Evolutionary conservation across 2,113 vertebrate genomes (phyloP).

Genomic region (Electrona antarctica): DNA sequence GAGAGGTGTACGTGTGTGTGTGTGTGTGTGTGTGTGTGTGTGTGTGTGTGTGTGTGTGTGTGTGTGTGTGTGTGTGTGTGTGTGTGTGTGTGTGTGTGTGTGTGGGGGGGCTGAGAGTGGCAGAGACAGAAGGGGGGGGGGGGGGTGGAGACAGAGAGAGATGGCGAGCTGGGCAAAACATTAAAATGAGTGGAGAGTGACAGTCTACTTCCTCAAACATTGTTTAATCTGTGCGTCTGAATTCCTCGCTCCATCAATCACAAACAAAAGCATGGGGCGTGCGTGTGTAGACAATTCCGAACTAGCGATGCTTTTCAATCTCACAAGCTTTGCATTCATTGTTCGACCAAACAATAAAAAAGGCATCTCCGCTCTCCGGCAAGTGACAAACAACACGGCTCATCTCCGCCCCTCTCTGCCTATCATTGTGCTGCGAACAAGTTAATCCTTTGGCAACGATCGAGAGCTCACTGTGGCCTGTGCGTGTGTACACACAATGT

Average conservation of each 20-base stretch:
- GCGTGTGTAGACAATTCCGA: conserved; percentile 39
- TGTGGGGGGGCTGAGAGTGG: not conserved
- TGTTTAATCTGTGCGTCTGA: conserved; percentile 34
- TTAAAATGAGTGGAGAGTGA: conserved; percentile 24
- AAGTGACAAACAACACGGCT: conserved; percentile 37
- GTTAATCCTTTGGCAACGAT: conserved; percentile 20
- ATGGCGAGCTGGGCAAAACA: not conserved
- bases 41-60: too few species aligned
- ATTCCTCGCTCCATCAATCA: conserved; percentile 55
- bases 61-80: too few species aligned
- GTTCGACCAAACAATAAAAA: conserved; percentile 32
- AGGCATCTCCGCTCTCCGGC: conserved; percentile 34
- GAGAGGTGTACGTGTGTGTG: not conserved
- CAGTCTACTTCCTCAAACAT: conserved; percentile 25
- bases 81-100: too few species aligned
- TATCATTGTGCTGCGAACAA: conserved; percentile 20
- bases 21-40: not conserved
- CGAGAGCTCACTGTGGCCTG: conserved; percentile 17
- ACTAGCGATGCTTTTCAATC: conserved; percentile 47
- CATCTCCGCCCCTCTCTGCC: conserved; percentile 16
- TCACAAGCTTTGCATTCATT: conserved; percentile 54
- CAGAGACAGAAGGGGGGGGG: not conserved
- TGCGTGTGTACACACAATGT: not conserved
- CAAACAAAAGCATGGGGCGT: conserved; percentile 52
- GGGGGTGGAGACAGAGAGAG: not conserved